Conservation (phyloP, 2,113 vertebrate genomes). For the Reinhardtius hippoglossoides region DNA sequence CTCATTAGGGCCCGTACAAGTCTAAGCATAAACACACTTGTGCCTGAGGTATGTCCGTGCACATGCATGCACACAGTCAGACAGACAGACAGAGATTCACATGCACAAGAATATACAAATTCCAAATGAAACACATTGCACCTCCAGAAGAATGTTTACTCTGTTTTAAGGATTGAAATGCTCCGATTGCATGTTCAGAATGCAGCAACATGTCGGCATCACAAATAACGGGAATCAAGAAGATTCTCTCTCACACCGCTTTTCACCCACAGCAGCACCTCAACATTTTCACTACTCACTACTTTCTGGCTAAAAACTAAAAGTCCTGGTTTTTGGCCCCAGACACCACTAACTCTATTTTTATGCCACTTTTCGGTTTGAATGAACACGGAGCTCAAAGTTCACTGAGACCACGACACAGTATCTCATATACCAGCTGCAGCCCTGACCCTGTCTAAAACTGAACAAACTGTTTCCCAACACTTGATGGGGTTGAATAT, state of each 20-base stretch:
- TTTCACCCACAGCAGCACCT: neutral
- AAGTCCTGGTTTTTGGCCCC: neutral
- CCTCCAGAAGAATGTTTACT: neutral
- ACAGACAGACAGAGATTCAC: neutral
- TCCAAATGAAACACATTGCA: neutral
- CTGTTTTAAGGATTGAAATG: neutral
- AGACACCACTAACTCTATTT: too few relatives aligned
- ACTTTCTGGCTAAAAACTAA: neutral
- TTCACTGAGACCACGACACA: neutral
- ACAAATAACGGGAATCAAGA: too few relatives aligned
- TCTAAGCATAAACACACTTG: constrained; percentile 40
- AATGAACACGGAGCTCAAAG: neutral
- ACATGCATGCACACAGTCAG: neutral
- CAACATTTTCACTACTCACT: neutral
- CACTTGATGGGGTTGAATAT: neutral
- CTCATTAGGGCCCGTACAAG: constrained; percentile 54
- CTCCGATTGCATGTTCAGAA: neutral
- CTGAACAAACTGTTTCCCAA: neutral
- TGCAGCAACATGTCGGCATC: neutral
- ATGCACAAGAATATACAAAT: neutral
- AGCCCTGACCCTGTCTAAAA: neutral
- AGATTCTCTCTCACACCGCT: neutral
- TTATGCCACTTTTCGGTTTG: too few relatives aligned
- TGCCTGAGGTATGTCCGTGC: constrained; percentile 9
- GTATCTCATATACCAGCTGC: neutral